Conservation (phyloP, 2,113 vertebrate genomes). For the Poeciliopsis retropinna region DNA sequence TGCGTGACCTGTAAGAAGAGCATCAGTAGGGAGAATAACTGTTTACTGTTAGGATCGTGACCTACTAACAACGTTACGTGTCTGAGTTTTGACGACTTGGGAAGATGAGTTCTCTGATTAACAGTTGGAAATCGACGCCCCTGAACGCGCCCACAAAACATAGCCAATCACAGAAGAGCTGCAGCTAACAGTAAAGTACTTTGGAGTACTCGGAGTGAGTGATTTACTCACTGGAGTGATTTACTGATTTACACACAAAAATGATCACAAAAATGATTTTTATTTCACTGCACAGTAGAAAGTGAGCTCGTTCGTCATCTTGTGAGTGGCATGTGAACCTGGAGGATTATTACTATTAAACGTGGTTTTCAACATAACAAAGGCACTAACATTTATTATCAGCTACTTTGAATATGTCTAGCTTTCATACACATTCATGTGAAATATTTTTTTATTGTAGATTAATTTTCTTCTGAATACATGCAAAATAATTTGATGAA, state of each 20-base stretch:
- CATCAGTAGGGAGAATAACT: background rate
- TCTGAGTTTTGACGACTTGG: background rate
- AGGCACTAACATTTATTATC: background rate
- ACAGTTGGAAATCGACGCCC: background rate
- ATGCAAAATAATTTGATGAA: background rate
- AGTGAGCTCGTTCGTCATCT: background rate
- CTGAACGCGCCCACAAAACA: conserved; percentile 30
- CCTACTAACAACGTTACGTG: background rate
- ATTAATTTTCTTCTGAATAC: background rate
- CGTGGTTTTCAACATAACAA: too few species aligned
- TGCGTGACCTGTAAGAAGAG: accelerated
- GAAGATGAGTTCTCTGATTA: background rate
- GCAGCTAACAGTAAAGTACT: accelerated
- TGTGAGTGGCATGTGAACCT: background rate
- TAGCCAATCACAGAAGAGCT: conserved; percentile 50
- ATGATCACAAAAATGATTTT: background rate
- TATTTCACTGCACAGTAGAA: background rate
- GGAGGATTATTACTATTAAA: background rate
- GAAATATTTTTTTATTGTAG: background rate
- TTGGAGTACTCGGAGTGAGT: too few species aligned
- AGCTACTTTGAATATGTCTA: background rate
- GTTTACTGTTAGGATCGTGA: background rate
- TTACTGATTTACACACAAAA: too few species aligned
- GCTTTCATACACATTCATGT: background rate
- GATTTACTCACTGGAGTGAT: too few species aligned